phyloP scores from a whole-genome alignment of 1,140 invertebrate genomes.

The Cataglyphis hispanica region DNA sequence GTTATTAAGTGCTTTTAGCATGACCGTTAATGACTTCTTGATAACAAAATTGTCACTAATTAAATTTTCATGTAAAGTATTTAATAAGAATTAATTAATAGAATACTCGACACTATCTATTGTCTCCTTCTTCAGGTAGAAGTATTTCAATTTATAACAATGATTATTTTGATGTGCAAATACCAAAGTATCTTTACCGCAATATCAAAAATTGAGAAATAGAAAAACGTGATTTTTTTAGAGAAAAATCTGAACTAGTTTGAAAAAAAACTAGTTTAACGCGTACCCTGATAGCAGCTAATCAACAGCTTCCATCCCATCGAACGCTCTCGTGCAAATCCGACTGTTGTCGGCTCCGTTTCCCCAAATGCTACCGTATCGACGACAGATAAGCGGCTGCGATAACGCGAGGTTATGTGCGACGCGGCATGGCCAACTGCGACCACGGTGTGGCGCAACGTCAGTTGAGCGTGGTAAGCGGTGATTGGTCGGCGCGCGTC shows the following conservation, averaged over 20 bases:
- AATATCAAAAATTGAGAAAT: background rate
- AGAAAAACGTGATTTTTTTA: background rate
- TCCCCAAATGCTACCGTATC: constrained; percentile 41
- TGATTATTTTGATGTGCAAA: background rate
- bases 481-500: constrained; percentile 83
- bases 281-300: background rate
- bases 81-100: background rate
- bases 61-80: background rate
- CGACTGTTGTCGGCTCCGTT: background rate
- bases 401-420: constrained; percentile 43
- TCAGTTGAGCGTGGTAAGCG: constrained; percentile 85
- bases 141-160: no score
- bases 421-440: constrained; percentile 18
- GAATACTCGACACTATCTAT: background rate
- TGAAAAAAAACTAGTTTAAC: background rate
- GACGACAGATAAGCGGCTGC: constrained; percentile 62
- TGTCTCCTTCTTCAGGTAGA: background rate
- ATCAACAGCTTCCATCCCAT: background rate
- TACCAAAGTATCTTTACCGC: background rate
- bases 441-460: constrained; percentile 66
- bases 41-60: background rate
- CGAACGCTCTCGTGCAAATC: background rate
- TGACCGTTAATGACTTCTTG: background rate
- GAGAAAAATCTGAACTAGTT: background rate
- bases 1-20: no score